Evolutionary conservation across 1,140 invertebrate genomes (phyloP).

Genomic region (Ceratitis capitata): DNA sequence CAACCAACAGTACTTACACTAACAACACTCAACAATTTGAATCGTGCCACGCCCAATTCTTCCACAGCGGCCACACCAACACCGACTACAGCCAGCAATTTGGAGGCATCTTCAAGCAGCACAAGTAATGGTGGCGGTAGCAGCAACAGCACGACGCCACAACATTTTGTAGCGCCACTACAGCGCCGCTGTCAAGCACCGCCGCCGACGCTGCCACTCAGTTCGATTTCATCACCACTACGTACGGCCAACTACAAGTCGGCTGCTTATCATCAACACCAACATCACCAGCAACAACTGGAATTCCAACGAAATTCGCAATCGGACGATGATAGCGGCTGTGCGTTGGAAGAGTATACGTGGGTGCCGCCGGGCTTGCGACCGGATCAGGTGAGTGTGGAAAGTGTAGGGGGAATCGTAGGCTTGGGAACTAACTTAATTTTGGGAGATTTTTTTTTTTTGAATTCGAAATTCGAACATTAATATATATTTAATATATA

Average conservation of each 20-base stretch:
- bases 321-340: constrained; percentile 96
- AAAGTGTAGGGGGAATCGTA: too few species aligned
- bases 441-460: too few species aligned
- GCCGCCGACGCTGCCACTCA: constrained; percentile 58
- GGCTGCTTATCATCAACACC: constrained; percentile 47
- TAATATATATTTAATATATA: too few species aligned
- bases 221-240: constrained; percentile 58
- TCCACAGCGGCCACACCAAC: constrained; percentile 47
- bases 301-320: constrained; percentile 90
- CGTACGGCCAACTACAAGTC: constrained; percentile 58
- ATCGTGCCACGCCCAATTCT: constrained; percentile 41
- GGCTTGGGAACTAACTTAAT: too few species aligned
- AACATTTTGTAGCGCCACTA: constrained; percentile 57
- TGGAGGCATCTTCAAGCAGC: constrained; percentile 49
- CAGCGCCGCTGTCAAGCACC: constrained; percentile 61
- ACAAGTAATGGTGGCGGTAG: constrained; percentile 47
- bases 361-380: constrained; percentile 96
- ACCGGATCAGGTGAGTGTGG: constrained; percentile 91
- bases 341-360: constrained; percentile 96
- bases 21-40: constrained; percentile 42
- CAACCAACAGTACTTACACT: constrained; percentile 32
- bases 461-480: too few species aligned
- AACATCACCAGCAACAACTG: constrained; percentile 64
- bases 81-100: constrained; percentile 50
- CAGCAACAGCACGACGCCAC: constrained; percentile 50